Percentiles rank a stretch among this genome's conserved stretches.
These are phyloP conservation scores for Meliscaeva auricollis DNA, from an alignment of 2,888 invertebrate species.

Conservation along the genomic window DNA sequence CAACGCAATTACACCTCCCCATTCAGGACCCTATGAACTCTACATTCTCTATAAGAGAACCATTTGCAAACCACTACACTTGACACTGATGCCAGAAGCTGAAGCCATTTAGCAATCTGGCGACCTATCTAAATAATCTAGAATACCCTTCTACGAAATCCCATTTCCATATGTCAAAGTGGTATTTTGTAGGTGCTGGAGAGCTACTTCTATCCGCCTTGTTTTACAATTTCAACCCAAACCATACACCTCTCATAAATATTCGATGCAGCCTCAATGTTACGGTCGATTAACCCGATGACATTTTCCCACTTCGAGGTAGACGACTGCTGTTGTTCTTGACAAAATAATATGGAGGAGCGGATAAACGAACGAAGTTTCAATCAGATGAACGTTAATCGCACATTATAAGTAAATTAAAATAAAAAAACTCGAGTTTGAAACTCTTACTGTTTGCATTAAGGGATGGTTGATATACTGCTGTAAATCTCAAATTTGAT, in stretches of 20 bases:
- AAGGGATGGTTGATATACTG: too few species aligned
- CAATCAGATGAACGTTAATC: slow-evolving; percentile 59
- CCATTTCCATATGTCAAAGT: slow-evolving; percentile 58
- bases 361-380: slow-evolving; percentile 56
- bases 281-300: slow-evolving; percentile 71
- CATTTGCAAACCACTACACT: slow-evolving; percentile 60
- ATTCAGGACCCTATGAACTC: slow-evolving; percentile 43
- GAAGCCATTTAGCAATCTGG: slow-evolving; percentile 65
- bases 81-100: slow-evolving; percentile 46
- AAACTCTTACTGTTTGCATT: neutral
- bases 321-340: slow-evolving; percentile 64
- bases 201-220: neutral
- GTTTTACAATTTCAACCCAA: slow-evolving; percentile 34
- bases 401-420: slow-evolving; percentile 54
- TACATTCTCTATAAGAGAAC: slow-evolving; percentile 31
- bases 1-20: slow-evolving; percentile 52
- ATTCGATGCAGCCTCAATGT: slow-evolving; percentile 67
- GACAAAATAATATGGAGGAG: slow-evolving; percentile 57
- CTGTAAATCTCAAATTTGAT: too few species aligned
- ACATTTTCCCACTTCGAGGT: slow-evolving; percentile 66
- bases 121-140: slow-evolving; percentile 57
- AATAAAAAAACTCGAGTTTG: slow-evolving; percentile 14
- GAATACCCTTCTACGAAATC: slow-evolving; percentile 35
- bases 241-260: slow-evolving; percentile 67
- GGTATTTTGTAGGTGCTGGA: slow-evolving; percentile 21